phyloP scores from a whole-genome alignment of 2,113 vertebrate genomes.

The Pogona vitticeps region DNA sequence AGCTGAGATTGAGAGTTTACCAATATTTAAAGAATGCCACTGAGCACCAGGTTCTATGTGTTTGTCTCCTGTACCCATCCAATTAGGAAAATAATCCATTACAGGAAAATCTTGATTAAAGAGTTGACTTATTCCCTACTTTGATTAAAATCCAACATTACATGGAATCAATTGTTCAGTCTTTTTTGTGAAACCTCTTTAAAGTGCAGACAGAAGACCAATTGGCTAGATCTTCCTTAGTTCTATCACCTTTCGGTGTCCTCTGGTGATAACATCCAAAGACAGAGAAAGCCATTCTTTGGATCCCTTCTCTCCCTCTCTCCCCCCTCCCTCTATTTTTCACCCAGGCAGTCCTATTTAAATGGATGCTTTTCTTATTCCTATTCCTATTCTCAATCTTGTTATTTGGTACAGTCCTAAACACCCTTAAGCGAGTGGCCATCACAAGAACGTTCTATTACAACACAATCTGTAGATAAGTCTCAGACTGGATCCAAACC shows the following conservation, averaged over 20 bases:
- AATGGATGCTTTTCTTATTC: neutral
- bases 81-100: conserved; percentile 77
- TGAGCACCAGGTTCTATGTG: conserved; percentile 61
- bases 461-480: neutral
- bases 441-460: neutral
- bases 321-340: neutral
- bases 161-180: conserved; percentile 72
- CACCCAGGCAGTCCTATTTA: neutral
- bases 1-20: conserved; percentile 72
- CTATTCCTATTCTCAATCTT: neutral
- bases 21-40: conserved; percentile 72
- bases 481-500: neutral
- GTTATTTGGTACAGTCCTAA: neutral
- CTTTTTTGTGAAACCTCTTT: conserved; percentile 57
- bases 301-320: neutral
- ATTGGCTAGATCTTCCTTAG: conserved; percentile 55
- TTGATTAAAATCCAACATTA: conserved; percentile 74
- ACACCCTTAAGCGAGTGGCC: neutral
- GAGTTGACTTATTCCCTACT: conserved; percentile 70
- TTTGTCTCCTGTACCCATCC: conserved; percentile 69
- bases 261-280: conserved; percentile 53
- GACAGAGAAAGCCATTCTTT: conserved; percentile 24
- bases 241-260: conserved; percentile 66
- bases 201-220: conserved; percentile 62
- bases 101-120: conserved; percentile 76